Conservation (phyloP, 1,140 invertebrate species). For the Oncopodura yosiiana region DNA sequence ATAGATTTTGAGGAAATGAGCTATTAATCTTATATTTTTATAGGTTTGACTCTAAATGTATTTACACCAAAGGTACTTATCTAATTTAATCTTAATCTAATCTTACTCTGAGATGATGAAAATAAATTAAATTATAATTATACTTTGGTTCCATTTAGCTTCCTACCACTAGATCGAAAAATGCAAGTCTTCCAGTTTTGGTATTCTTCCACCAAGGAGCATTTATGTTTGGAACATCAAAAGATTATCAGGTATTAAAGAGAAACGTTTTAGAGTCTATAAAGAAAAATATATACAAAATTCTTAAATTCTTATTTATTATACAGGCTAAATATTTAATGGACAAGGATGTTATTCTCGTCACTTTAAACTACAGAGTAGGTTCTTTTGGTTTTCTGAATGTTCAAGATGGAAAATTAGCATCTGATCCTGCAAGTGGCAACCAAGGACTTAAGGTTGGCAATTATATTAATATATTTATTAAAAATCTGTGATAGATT, state of each 20-base stretch:
- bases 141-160: background rate
- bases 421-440: background rate
- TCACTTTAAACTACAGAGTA: conserved; percentile 22
- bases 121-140: background rate
- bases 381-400: conserved; percentile 20
- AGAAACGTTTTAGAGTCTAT: background rate
- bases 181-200: conserved; percentile 19
- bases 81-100: background rate
- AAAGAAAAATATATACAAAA: background rate
- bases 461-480: background rate
- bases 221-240: conserved; percentile 17
- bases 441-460: background rate
- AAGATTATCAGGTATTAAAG: conserved; percentile 1
- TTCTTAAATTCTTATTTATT: background rate
- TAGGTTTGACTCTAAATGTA: too few species aligned
- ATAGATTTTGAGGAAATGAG: too few species aligned
- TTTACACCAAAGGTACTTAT: conserved; percentile 41
- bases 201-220: conserved; percentile 25
- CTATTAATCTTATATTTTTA: too few species aligned
- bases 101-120: background rate
- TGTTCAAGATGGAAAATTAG: background rate
- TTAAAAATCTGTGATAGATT: background rate
- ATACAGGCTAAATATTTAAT: conserved; percentile 26
- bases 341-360: conserved; percentile 25
- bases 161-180: background rate